phyloP scores from a whole-genome alignment of 2,888 invertebrate genomes.

The Cerceris rybyensis region DNA sequence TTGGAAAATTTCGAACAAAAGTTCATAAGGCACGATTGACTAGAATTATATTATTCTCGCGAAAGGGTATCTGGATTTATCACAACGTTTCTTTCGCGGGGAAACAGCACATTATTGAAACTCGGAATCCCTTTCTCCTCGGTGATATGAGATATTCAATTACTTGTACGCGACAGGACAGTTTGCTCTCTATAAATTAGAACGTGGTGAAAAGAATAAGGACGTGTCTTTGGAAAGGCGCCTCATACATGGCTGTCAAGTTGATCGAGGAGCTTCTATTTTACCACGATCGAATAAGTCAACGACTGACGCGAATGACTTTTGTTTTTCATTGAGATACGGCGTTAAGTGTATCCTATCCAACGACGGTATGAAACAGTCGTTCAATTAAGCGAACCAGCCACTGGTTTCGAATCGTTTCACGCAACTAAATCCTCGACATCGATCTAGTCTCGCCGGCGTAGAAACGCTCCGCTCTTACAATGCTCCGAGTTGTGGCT shows the following conservation, averaged over 20 bases:
- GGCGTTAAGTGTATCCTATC: conserved; percentile 15
- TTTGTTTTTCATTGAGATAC: conserved; percentile 15
- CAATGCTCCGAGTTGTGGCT: conserved; percentile 11
- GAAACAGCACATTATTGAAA: background rate
- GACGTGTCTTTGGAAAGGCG: background rate
- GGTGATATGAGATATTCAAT: background rate
- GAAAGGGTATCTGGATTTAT: background rate
- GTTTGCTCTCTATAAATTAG: background rate
- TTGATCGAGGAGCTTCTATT: background rate
- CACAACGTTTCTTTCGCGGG: background rate
- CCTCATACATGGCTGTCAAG: background rate
- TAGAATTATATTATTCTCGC: background rate
- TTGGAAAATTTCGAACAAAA: too few relatives aligned
- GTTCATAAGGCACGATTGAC: too few relatives aligned
- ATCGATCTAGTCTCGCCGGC: conserved; percentile 29
- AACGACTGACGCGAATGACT: conserved; percentile 19
- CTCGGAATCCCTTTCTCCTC: background rate
- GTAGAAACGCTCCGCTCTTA: conserved; percentile 3
- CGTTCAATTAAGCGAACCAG: conserved; percentile 47
- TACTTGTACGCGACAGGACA: background rate
- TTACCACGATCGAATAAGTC: conserved; percentile 6
- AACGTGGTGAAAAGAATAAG: conserved; percentile 6
- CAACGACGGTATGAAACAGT: conserved; percentile 48
- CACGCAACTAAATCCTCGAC: conserved; percentile 17
- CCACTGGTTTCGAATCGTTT: conserved; percentile 23